These are phyloP conservation scores for Lemur catta DNA, from an alignment of 2,797 vertebrate genomes.

Conservation along the genomic window DNA sequence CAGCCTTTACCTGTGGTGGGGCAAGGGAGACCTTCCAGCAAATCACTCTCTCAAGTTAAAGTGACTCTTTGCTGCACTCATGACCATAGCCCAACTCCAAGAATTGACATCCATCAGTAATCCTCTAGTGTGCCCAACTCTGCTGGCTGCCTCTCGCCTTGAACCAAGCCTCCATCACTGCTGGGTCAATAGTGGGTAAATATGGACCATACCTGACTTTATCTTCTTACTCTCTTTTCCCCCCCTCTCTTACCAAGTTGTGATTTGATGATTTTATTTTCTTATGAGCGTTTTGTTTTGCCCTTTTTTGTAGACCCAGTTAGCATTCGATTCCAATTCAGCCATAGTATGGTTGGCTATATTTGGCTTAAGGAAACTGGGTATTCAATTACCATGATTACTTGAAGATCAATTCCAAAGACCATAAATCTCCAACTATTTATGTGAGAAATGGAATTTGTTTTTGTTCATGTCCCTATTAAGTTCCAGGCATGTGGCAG, in stretches of 20 bases:
- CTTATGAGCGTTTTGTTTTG: background rate
- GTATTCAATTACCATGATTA: background rate
- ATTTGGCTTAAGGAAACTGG: background rate
- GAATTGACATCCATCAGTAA: background rate
- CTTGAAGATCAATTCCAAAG: background rate
- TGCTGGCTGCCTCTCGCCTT: background rate
- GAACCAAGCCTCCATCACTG: background rate
- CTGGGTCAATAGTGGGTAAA: background rate
- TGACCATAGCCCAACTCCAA: background rate
- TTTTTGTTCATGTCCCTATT: background rate
- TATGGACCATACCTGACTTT: background rate
- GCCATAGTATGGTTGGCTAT: background rate
- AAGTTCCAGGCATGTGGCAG: background rate
- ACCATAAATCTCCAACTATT: background rate
- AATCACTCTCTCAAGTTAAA: background rate
- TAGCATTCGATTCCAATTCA: background rate
- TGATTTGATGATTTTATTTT: background rate
- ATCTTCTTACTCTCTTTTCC: background rate
- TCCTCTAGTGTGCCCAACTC: background rate
- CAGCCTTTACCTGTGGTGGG: background rate
- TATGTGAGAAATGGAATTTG: background rate
- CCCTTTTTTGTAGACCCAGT: background rate
- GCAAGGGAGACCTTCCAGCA: background rate
- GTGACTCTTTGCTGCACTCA: background rate
- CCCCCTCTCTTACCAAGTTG: too few species aligned